Conservation (phyloP, 2,797 vertebrate genomes). For the Clarias laeviceps region DNA sequence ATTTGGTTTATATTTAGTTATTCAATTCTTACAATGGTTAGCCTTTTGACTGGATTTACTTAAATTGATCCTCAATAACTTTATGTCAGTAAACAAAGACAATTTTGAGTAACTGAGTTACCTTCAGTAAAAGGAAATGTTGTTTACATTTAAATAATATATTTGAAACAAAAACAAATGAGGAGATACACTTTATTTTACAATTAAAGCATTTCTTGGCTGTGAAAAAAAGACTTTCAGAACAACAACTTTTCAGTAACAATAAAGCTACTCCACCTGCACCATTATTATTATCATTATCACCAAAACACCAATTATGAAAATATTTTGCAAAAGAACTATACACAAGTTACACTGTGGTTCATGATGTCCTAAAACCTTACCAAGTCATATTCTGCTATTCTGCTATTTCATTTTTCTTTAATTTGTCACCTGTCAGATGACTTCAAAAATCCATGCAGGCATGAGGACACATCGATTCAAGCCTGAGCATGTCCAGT, state of each 20-base stretch:
- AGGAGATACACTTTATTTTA: not conserved
- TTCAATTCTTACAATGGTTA: not conserved
- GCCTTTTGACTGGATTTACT: not conserved
- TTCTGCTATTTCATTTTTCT: not conserved
- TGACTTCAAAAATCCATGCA: not conserved
- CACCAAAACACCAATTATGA: not conserved
- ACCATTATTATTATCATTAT: not conserved
- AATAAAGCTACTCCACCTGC: not conserved
- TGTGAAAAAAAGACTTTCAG: not conserved
- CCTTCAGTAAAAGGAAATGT: not conserved
- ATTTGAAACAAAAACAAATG: not conserved
- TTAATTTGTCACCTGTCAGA: not conserved
- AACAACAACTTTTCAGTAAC: too few relatives aligned
- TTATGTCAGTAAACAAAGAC: not conserved
- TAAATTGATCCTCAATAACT: not conserved
- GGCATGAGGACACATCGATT: not conserved
- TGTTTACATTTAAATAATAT: not conserved
- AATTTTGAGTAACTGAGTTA: not conserved
- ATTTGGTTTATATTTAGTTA: too few relatives aligned
- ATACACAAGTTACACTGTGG: not conserved
- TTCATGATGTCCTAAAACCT: not conserved
- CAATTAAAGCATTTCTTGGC: not conserved
- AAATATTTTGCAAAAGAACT: not conserved
- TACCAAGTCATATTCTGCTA: not conserved
- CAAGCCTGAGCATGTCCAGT: not conserved